These are phyloP conservation scores for Microcebus tavaratra DNA, from an alignment of 2,113 vertebrate genomes.

Conservation along the genomic window DNA sequence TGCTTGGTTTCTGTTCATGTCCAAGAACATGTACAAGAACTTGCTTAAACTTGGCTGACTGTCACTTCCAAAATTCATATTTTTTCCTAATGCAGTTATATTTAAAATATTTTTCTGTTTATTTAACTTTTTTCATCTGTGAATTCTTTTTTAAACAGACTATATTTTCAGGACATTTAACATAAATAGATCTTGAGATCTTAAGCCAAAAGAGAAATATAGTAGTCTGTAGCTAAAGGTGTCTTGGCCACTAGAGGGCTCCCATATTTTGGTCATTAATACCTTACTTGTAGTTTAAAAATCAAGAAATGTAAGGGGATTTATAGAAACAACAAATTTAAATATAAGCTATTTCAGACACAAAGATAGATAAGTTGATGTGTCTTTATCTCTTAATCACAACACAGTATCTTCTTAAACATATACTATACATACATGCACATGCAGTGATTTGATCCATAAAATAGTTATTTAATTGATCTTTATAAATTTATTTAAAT, in stretches of 20 bases:
- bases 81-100: background rate
- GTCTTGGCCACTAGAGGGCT: conserved; percentile 69
- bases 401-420: background rate
- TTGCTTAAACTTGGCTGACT: background rate
- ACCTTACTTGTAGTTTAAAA: background rate
- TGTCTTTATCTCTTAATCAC: background rate
- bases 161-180: background rate
- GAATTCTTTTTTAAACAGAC: background rate
- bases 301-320: background rate
- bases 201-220: background rate
- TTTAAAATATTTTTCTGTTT: background rate
- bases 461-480: background rate
- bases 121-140: background rate
- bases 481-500: background rate
- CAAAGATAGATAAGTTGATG: background rate
- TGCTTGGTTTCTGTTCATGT: background rate
- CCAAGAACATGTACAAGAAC: background rate
- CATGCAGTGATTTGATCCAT: background rate
- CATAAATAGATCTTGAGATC: background rate
- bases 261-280: conserved; percentile 39
- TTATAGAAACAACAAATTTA: background rate
- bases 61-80: background rate
- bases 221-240: background rate
- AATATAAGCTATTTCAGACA: background rate
- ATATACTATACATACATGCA: background rate